A percentile compares a stretch with the other conserved stretches of the same genome.
These are phyloP conservation scores for Oligia strigilis DNA, from an alignment of 2,888 invertebrate species.

Conservation along the genomic window DNA sequence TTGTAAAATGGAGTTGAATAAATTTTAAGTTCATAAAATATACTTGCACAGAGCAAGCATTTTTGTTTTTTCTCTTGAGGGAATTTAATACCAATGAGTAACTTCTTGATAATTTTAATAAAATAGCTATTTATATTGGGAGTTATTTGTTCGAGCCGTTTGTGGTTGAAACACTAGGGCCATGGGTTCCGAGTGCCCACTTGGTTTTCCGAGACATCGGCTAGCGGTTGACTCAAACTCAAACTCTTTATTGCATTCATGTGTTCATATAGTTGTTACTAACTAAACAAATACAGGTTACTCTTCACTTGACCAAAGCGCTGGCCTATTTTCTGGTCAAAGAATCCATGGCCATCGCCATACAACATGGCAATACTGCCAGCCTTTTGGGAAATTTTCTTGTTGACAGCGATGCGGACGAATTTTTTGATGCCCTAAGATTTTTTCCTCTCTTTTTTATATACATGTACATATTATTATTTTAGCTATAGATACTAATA, in stretches of 20 bases:
- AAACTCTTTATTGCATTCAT: no score
- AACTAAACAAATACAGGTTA: no score
- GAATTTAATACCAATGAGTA: background rate
- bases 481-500: background rate
- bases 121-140: background rate
- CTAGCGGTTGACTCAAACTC: background rate
- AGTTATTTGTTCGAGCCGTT: background rate
- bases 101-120: background rate
- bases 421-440: background rate
- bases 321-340: background rate
- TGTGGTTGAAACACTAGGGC: background rate
- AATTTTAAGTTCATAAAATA: background rate
- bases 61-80: background rate
- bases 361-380: background rate
- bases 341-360: background rate
- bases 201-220: background rate
- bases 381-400: background rate
- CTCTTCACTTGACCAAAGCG: background rate
- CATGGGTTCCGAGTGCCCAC: background rate
- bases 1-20: background rate
- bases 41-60: background rate
- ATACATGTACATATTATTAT: background rate
- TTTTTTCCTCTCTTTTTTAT: background rate
- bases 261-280: no score
- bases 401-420: background rate